These are phyloP conservation scores for Whitmania pigra DNA, from an alignment of 1,140 invertebrate species.

Conservation along the genomic window DNA sequence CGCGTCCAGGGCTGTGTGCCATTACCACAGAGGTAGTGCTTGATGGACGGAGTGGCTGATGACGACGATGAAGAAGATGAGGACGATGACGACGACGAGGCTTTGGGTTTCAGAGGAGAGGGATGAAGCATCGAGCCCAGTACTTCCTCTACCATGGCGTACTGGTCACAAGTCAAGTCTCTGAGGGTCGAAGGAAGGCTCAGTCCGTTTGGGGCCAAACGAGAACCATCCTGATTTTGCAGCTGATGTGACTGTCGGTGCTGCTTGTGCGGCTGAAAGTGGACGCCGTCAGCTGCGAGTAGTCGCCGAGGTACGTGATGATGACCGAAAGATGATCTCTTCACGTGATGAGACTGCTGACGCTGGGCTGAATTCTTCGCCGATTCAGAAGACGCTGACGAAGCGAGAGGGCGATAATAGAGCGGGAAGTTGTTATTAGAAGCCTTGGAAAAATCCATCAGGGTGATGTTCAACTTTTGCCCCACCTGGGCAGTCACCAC, in stretches of 20 bases:
- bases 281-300: not conserved
- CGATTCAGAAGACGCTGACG: not conserved
- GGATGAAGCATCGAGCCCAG: not conserved
- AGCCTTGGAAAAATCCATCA: constrained; percentile 1
- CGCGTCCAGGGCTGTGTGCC: not conserved
- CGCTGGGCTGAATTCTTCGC: too few species aligned
- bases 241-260: not conserved
- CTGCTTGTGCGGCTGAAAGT: not conserved
- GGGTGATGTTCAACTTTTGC: not conserved
- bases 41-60: not conserved
- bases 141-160: not conserved
- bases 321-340: not conserved
- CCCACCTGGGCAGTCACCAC: not conserved
- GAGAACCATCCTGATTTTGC: not conserved
- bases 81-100: not conserved
- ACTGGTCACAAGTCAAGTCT: constrained; percentile 9
- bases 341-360: too few species aligned
- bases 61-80: not conserved
- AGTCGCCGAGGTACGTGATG: not conserved
- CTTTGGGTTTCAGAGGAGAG: not conserved
- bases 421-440: not conserved
- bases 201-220: not conserved
- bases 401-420: not conserved
- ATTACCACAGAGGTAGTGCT: constrained; percentile 1
- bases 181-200: not conserved